A percentile compares a stretch with the other conserved stretches of the same genome.
Conservation (phyloP, 2,888 invertebrate species). For the Sisyra terminalis region DNA sequence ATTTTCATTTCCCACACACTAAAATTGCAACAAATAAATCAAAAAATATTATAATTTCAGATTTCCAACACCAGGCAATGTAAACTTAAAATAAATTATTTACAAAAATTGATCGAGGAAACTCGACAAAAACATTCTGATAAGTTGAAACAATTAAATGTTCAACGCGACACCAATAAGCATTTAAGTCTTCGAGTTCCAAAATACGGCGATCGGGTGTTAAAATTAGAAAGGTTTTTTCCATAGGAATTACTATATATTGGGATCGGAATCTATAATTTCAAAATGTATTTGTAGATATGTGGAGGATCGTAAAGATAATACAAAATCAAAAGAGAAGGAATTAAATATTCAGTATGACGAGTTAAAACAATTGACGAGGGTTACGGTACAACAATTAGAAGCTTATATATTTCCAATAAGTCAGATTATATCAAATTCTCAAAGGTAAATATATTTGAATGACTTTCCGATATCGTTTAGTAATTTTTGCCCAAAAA, state of each 20-base stretch:
- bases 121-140: constrained; percentile 27
- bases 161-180: constrained; percentile 21
- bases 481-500: too few relatives aligned
- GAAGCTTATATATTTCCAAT: constrained; percentile 56
- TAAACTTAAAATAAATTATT: constrained; percentile 36
- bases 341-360: constrained; percentile 32
- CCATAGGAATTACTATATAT: constrained; percentile 42
- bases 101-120: constrained; percentile 37
- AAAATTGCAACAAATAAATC: constrained; percentile 2
- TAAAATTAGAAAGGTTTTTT: constrained; percentile 30
- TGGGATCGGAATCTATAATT: constrained; percentile 43
- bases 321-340: constrained; percentile 31
- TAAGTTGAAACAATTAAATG: constrained; percentile 20
- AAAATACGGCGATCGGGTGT: constrained; percentile 43
- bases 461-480: too few relatives aligned
- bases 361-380: constrained; percentile 37
- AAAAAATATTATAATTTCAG: constrained; percentile 19
- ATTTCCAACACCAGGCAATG: constrained; percentile 40
- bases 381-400: constrained; percentile 40
- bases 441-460: constrained; percentile 27
- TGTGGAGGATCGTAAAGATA: constrained; percentile 32
- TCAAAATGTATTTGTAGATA: constrained; percentile 24
- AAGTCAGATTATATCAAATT: constrained; percentile 29
- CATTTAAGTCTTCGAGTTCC: constrained; percentile 35
- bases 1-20: neutral